Conservation (phyloP, 2,113 vertebrate genomes). For the Otocyon megalotis region DNA sequence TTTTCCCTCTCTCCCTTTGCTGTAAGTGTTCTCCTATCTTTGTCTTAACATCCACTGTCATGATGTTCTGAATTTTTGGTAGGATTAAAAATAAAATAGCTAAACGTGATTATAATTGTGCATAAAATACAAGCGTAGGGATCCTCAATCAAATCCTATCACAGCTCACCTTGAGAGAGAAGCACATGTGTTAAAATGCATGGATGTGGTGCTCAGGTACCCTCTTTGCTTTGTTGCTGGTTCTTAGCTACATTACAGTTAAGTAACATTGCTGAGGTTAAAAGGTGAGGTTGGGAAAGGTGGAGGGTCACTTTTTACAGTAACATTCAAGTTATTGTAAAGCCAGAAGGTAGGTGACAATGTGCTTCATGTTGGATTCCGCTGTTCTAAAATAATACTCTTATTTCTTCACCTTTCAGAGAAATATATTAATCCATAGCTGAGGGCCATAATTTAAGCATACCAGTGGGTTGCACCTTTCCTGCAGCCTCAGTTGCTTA, state of each 20-base stretch:
- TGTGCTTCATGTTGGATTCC: background rate
- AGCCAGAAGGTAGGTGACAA: background rate
- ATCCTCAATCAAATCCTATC: background rate
- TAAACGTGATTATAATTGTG: conserved; percentile 44
- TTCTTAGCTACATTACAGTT: conserved; percentile 7
- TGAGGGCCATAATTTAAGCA: background rate
- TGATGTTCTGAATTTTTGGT: conserved; percentile 34
- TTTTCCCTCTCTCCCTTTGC: background rate
- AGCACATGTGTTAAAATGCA: background rate
- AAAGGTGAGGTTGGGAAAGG: background rate
- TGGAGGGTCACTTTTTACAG: conserved; percentile 28
- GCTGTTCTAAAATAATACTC: conserved; percentile 3
- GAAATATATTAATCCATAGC: conserved; percentile 7
- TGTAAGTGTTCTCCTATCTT: conserved; percentile 23
- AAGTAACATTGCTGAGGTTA: background rate
- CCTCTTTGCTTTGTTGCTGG: background rate
- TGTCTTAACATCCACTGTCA: background rate
- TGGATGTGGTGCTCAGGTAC: background rate
- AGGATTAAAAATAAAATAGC: conserved; percentile 28
- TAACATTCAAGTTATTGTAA: conserved; percentile 35
- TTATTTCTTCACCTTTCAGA: conserved; percentile 39
- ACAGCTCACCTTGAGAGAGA: conserved; percentile 14
- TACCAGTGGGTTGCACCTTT: background rate
- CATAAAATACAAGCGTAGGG: background rate
- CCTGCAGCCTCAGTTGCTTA: background rate